These are phyloP conservation scores for Nomada ferruginata DNA, from an alignment of 2,888 invertebrate species.

Conservation along the genomic window DNA sequence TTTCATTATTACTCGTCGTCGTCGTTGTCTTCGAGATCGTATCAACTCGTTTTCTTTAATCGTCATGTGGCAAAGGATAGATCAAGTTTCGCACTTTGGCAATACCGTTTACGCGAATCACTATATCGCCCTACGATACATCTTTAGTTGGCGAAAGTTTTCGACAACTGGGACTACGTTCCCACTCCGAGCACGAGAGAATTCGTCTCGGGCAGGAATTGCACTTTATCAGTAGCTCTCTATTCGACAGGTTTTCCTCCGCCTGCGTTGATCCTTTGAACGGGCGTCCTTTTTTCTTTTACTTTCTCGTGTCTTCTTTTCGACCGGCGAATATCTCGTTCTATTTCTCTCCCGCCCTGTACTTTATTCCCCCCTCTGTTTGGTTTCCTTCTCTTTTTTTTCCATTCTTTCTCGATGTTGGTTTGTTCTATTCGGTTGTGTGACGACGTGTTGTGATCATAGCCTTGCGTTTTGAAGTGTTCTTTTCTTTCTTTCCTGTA, in stretches of 20 bases:
- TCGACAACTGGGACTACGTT: background rate
- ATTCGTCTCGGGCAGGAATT: constrained; percentile 10
- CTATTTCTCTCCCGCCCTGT: constrained; percentile 8
- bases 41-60: constrained; percentile 3
- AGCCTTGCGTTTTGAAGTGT: constrained; percentile 57
- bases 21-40: background rate
- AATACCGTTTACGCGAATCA: constrained; percentile 6
- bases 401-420: constrained; percentile 17
- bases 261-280: constrained; percentile 40
- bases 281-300: constrained; percentile 4
- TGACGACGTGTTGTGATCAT: constrained; percentile 55
- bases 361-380: background rate
- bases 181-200: background rate
- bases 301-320: constrained; percentile 1
- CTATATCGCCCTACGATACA: background rate
- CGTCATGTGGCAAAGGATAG: constrained; percentile 18
- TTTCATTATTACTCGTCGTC: background rate
- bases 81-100: background rate
- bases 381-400: background rate
- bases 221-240: constrained; percentile 35
- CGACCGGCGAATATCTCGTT: background rate
- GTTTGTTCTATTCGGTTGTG: constrained; percentile 49
- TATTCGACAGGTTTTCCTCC: constrained; percentile 23
- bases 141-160: constrained; percentile 9
- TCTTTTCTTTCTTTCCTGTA: background rate